Conservation (phyloP, 1,140 invertebrate genomes). For the Hycleus phaleratus region DNA sequence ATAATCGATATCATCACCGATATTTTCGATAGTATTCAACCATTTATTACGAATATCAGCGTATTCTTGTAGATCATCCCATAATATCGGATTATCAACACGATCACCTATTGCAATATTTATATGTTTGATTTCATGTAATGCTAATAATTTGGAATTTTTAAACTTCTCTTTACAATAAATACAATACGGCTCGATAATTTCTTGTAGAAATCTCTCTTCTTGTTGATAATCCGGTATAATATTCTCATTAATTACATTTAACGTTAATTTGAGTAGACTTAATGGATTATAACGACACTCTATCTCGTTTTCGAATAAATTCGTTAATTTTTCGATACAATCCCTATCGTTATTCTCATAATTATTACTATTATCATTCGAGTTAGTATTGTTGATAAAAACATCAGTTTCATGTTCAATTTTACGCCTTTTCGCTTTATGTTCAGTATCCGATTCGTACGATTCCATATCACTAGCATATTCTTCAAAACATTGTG, state of each 20-base stretch:
- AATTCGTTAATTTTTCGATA: conserved; percentile 1
- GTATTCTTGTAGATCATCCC: conserved; percentile 20
- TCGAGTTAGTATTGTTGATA: no score
- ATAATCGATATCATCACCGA: conserved; percentile 15
- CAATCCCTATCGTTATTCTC: not conserved
- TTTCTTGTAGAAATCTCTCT: conserved; percentile 6
- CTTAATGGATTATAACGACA: conserved; percentile 29
- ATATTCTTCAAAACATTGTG: conserved; percentile 11
- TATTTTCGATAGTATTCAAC: conserved; percentile 30
- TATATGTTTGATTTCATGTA: conserved; percentile 34
- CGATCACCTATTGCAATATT: conserved; percentile 32
- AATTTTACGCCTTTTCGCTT: conserved; percentile 18
- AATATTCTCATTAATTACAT: conserved; percentile 30
- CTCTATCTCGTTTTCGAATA: conserved; percentile 18
- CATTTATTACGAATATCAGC: conserved; percentile 31
- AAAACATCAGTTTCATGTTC: not conserved
- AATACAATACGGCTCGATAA: conserved; percentile 23
- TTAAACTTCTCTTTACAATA: conserved; percentile 29
- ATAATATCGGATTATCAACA: conserved; percentile 29
- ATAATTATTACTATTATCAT: not conserved
- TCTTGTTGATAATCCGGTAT: conserved; percentile 27
- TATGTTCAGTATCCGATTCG: conserved; percentile 11
- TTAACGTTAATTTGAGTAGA: conserved; percentile 25
- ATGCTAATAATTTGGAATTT: conserved; percentile 28
- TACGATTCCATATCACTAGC: conserved; percentile 19